Conservation (phyloP, 2,113 vertebrate species). For the Scolopax mira region DNA sequence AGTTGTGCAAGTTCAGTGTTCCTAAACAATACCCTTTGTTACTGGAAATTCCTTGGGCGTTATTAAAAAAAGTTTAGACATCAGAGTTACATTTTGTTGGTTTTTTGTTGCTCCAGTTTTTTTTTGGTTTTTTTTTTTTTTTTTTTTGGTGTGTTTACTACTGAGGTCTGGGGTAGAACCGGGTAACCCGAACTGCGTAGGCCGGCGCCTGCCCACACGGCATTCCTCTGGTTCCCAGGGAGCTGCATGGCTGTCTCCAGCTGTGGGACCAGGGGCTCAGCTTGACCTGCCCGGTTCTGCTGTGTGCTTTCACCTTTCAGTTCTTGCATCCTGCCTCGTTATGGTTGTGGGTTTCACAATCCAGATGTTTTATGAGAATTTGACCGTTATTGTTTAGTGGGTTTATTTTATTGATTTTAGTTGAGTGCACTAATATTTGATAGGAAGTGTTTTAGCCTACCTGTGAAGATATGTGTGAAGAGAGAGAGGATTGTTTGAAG, state of each 20-base stretch:
- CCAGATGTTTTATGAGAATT: background rate
- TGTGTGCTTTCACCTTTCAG: background rate
- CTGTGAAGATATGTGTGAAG: background rate
- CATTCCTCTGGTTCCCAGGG: background rate
- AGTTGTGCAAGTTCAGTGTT: conserved; percentile 8
- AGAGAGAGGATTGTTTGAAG: background rate
- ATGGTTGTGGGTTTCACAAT: background rate
- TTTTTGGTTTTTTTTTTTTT: background rate
- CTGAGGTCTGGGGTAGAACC: background rate
- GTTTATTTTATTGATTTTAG: background rate
- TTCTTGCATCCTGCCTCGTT: background rate
- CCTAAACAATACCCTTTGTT: conserved; percentile 35
- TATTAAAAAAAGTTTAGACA: background rate
- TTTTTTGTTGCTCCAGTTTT: background rate
- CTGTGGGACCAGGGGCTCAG: background rate
- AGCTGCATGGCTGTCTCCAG: background rate
- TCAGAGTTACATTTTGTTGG: background rate
- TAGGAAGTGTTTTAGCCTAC: background rate
- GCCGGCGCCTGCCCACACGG: background rate
- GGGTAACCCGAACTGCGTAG: background rate
- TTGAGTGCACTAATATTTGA: background rate
- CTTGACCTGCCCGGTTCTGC: background rate
- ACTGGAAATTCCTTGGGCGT: background rate
- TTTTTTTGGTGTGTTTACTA: background rate
- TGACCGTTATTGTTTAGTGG: background rate